These are phyloP conservation scores for Hydractinia symbiolongicarpus DNA, from an alignment of 30 jellyfish, hydroid and myxozoan genomes.

Conservation along the genomic window DNA sequence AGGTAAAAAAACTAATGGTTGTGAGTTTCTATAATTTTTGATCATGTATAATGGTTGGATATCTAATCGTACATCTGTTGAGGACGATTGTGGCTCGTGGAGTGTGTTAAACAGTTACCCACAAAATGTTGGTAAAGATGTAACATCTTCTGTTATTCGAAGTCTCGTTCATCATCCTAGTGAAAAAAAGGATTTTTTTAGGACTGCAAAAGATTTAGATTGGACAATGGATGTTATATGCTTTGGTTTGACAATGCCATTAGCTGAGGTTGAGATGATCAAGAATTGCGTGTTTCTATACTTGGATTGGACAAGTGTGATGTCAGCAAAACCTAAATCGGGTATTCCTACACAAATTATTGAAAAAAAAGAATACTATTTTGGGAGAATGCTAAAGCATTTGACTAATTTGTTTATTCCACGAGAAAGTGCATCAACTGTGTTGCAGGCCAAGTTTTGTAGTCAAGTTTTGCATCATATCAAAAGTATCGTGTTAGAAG, in stretches of 20 bases:
- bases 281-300: constrained; percentile 80
- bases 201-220: constrained; percentile 70
- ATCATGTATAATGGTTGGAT: constrained; percentile 92
- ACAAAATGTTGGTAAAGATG: constrained; percentile 78
- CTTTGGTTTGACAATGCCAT: constrained; percentile 86
- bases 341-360: constrained; percentile 69
- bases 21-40: neutral
- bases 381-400: constrained; percentile 63
- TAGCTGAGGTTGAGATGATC: constrained; percentile 84
- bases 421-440: constrained; percentile 76
- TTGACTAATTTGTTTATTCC: constrained; percentile 75
- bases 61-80: constrained; percentile 68
- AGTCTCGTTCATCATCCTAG: constrained; percentile 55
- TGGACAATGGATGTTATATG: constrained; percentile 99
- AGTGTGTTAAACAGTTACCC: constrained; percentile 87
- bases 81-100: constrained; percentile 70
- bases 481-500: constrained; percentile 38
- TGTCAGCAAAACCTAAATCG: constrained; percentile 50
- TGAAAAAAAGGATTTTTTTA: constrained; percentile 55
- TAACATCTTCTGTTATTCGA: constrained; percentile 65
- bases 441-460: constrained; percentile 68
- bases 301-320: constrained; percentile 74
- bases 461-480: constrained; percentile 63
- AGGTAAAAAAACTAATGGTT: too few relatives aligned
- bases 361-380: constrained; percentile 53